Percentiles rank a stretch among this genome's conserved stretches.
Conservation (phyloP, 2,113 vertebrate species). For the Semicossyphus pulcher region DNA sequence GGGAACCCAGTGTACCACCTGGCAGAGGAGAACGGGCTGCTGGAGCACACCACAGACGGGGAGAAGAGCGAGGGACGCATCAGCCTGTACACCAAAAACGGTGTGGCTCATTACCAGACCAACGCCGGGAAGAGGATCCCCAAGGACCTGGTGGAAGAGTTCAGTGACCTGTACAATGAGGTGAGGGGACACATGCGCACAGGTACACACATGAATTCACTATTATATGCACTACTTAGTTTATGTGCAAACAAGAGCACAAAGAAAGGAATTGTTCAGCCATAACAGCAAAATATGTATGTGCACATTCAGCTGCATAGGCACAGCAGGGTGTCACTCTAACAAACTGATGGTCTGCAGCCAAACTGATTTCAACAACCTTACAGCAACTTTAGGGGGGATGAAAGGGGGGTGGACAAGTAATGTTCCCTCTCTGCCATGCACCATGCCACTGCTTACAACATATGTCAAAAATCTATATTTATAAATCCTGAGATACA, state of each 20-base stretch:
- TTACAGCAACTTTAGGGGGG: neutral
- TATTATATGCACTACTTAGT: neutral
- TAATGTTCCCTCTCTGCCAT: neutral
- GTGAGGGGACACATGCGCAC: slow-evolving; percentile 75
- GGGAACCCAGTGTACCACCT: slow-evolving; percentile 99
- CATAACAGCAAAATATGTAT: neutral
- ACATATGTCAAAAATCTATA: neutral
- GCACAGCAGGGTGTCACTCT: neutral
- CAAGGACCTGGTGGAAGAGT: slow-evolving; percentile 99
- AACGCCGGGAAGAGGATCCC: slow-evolving; percentile 93
- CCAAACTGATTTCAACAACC: neutral
- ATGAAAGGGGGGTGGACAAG: neutral
- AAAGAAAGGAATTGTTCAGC: neutral
- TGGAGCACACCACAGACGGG: slow-evolving; percentile 94
- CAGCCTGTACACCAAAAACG: slow-evolving; percentile 97
- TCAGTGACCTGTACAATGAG: slow-evolving; percentile 99
- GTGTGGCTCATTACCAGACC: slow-evolving; percentile 97
- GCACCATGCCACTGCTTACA: neutral
- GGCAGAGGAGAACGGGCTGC: slow-evolving; percentile 96
- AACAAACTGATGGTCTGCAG: neutral
- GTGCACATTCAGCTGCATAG: too few species aligned
- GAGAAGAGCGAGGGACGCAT: slow-evolving; percentile 95
- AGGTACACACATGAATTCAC: neutral
- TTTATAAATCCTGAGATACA: neutral
- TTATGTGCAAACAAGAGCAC: neutral